Conservation (phyloP, 2,113 vertebrate species). For the Semicossyphus pulcher region DNA sequence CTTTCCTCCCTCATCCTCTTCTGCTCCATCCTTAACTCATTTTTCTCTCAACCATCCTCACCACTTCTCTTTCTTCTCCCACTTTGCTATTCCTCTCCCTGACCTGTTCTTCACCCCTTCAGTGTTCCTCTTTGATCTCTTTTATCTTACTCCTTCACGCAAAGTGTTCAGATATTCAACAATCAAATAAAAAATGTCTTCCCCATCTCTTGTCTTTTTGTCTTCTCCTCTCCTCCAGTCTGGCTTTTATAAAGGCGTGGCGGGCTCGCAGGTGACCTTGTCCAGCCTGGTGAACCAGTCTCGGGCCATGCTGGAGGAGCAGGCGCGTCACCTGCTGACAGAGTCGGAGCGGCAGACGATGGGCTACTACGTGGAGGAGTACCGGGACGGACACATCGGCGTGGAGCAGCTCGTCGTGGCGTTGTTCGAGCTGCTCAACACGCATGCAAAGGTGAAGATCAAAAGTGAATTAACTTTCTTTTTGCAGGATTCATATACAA, state of each 20-base stretch:
- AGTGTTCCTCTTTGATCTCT: background rate
- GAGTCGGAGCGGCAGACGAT: conserved; percentile 91
- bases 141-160: background rate
- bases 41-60: background rate
- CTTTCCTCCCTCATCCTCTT: background rate
- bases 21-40: background rate
- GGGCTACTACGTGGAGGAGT: conserved; percentile 96
- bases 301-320: conserved; percentile 92
- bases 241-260: conserved; percentile 92
- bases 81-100: background rate
- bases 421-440: conserved; percentile 96
- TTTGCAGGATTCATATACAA: background rate
- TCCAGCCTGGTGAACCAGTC: conserved; percentile 95
- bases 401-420: conserved; percentile 94
- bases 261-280: conserved; percentile 95
- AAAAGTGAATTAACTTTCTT: background rate
- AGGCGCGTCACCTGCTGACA: conserved; percentile 91
- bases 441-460: conserved; percentile 91
- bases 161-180: background rate
- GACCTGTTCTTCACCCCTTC: conserved; percentile 14
- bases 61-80: background rate
- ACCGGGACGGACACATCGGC: conserved; percentile 88
- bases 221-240: conserved; percentile 75
- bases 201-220: background rate
- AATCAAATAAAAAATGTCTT: background rate